A percentile compares a stretch with the other conserved stretches of the same genome.
These are phyloP conservation scores for Cloeon dipterum DNA, from an alignment of 2,888 invertebrate genomes.

Conservation along the genomic window DNA sequence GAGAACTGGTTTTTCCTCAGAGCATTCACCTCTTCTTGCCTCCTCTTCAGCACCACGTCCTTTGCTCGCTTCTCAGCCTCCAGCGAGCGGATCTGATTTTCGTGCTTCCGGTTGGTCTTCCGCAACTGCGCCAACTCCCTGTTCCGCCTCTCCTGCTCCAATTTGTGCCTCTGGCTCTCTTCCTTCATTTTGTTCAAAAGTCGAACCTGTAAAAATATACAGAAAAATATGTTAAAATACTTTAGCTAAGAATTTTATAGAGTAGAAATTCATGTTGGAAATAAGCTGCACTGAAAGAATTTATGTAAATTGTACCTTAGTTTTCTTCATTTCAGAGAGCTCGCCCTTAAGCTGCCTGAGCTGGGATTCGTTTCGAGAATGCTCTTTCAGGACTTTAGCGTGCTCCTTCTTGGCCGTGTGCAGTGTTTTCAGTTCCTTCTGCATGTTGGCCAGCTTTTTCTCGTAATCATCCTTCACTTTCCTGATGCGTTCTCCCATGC, in stretches of 20 bases:
- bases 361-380: slow-evolving; percentile 52
- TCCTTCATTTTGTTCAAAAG: slow-evolving; percentile 84
- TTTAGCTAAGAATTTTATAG: neutral
- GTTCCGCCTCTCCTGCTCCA: slow-evolving; percentile 50
- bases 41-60: slow-evolving; percentile 67
- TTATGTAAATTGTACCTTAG: slow-evolving; percentile 31
- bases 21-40: slow-evolving; percentile 73
- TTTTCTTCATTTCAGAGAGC: slow-evolving; percentile 56
- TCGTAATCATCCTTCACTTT: slow-evolving; percentile 79
- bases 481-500: slow-evolving; percentile 26
- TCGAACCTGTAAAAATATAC: slow-evolving; percentile 30
- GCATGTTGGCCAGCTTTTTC: slow-evolving; percentile 57
- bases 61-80: slow-evolving; percentile 75
- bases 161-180: slow-evolving; percentile 66
- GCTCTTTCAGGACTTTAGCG: slow-evolving; percentile 56
- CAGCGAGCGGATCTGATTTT: slow-evolving; percentile 63
- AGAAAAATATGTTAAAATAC: too few species aligned
- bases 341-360: slow-evolving; percentile 47
- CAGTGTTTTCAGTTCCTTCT: slow-evolving; percentile 60
- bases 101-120: slow-evolving; percentile 72
- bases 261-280: neutral
- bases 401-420: slow-evolving; percentile 80
- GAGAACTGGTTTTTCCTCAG: slow-evolving; percentile 34
- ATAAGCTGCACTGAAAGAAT: neutral
- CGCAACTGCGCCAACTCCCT: slow-evolving; percentile 77